A percentile compares a stretch with the other conserved stretches of the same genome.
Evolutionary conservation across 1,140 invertebrate genomes (phyloP).

Genomic region (Scaptomyza graminum): DNA sequence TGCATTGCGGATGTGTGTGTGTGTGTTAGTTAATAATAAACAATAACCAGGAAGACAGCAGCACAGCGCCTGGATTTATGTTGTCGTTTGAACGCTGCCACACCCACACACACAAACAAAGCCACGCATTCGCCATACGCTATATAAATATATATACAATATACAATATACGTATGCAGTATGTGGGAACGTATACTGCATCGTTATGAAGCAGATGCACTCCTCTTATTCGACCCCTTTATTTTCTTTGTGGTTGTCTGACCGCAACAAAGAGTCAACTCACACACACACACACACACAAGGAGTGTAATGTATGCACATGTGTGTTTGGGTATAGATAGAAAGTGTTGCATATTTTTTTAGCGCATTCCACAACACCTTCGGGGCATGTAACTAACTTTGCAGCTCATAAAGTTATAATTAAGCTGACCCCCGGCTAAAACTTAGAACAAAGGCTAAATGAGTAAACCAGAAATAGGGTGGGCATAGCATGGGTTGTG

Average conservation of each 20-base stretch:
- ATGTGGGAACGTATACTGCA: slow-evolving; percentile 25
- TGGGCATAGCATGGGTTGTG: background rate
- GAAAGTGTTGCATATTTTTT: slow-evolving; percentile 62
- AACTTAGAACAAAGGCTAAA: slow-evolving; percentile 8
- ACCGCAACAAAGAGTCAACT: slow-evolving; percentile 45
- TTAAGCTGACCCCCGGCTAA: slow-evolving; percentile 48
- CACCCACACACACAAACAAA: background rate
- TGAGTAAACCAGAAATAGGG: background rate
- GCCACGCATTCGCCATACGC: slow-evolving; percentile 18
- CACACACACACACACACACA: slow-evolving; percentile 5
- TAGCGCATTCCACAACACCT: slow-evolving; percentile 54
- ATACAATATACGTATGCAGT: slow-evolving; percentile 10
- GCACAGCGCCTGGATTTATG: slow-evolving; percentile 67
- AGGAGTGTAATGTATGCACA: slow-evolving; percentile 2
- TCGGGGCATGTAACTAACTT: slow-evolving; percentile 54
- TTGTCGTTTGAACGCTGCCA: slow-evolving; percentile 54
- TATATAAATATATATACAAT: slow-evolving; percentile 19
- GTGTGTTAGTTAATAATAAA: slow-evolving; percentile 60
- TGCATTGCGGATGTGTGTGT: slow-evolving; percentile 4
- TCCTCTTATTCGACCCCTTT: background rate
- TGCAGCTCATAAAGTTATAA: slow-evolving; percentile 62
- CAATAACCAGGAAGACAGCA: slow-evolving; percentile 72
- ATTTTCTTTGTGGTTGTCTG: slow-evolving; percentile 38
- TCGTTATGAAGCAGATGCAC: slow-evolving; percentile 32
- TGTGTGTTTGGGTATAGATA: slow-evolving; percentile 7